Conservation (phyloP, 2,888 invertebrate genomes). For the Drosophila borborema region DNA sequence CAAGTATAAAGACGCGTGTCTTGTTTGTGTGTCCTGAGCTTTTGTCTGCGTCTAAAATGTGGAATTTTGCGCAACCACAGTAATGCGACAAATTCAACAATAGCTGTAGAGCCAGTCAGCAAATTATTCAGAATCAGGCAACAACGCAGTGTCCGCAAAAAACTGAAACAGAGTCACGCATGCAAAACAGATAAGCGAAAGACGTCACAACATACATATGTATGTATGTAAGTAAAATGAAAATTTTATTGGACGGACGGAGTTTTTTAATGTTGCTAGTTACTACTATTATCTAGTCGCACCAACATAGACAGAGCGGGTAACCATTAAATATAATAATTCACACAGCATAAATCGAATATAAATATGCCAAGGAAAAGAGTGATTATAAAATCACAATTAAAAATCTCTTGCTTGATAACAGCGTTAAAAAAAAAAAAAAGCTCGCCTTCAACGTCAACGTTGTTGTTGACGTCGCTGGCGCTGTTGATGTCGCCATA, state of each 20-base stretch:
- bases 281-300: constrained; percentile 32
- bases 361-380: constrained; percentile 18
- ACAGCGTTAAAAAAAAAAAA: constrained; percentile 37
- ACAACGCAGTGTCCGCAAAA: constrained; percentile 44
- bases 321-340: constrained; percentile 8
- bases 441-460: constrained; percentile 33
- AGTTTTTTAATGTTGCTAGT: constrained; percentile 8
- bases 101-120: constrained; percentile 63
- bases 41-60: constrained; percentile 7
- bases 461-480: constrained; percentile 27
- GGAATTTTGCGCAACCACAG: constrained; percentile 63
- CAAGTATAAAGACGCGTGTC: constrained; percentile 38
- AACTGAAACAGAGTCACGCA: constrained; percentile 45
- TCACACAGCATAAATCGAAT: neutral
- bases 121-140: constrained; percentile 33
- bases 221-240: neutral
- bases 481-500: constrained; percentile 2
- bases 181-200: constrained; percentile 51
- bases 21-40: constrained; percentile 50
- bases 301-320: constrained; percentile 32
- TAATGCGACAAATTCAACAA: constrained; percentile 77
- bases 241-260: constrained; percentile 17
- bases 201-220: neutral
- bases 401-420: constrained; percentile 53
- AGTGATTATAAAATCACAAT: neutral